A percentile compares a stretch with the other conserved stretches of the same genome.
phyloP scores from a whole-genome alignment of 2,113 vertebrate species.

The Melanocharis versteri region DNA sequence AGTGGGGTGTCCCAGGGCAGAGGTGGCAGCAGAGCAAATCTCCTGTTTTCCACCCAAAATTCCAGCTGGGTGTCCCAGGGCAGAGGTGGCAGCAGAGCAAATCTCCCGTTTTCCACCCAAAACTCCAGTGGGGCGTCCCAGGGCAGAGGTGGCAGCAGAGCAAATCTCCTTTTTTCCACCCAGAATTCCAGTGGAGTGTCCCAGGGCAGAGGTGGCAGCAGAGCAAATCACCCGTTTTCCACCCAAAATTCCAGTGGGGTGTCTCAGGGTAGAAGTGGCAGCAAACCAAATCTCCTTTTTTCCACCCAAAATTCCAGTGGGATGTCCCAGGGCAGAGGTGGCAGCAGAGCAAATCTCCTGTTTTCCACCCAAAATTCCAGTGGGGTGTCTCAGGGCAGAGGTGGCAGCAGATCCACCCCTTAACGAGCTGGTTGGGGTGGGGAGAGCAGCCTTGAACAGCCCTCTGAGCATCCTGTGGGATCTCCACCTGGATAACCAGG shows the following conservation, averaged over 20 bases:
- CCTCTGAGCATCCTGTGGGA: background rate
- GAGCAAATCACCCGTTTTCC: background rate
- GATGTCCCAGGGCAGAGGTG: background rate
- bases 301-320: background rate
- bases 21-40: too few species aligned
- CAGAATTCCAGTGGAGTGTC: background rate
- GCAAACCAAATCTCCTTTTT: background rate
- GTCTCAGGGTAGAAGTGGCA: background rate
- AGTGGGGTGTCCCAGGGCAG: too few species aligned
- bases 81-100: too few species aligned
- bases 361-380: background rate
- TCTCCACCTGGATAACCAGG: background rate
- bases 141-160: background rate
- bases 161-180: background rate
- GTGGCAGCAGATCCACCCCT: background rate
- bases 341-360: background rate
- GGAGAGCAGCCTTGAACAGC: background rate
- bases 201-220: background rate
- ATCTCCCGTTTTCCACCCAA: background rate
- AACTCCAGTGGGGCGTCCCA: too few species aligned
- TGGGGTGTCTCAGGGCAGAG: background rate
- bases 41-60: background rate
- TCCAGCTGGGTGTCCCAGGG: background rate
- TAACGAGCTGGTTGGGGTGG: background rate
- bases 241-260: background rate